Percentiles rank a stretch among this genome's conserved stretches.
These are phyloP conservation scores for Meloidogyne hapla DNA, from an alignment of 1,140 invertebrate genomes.

Conservation along the genomic window DNA sequence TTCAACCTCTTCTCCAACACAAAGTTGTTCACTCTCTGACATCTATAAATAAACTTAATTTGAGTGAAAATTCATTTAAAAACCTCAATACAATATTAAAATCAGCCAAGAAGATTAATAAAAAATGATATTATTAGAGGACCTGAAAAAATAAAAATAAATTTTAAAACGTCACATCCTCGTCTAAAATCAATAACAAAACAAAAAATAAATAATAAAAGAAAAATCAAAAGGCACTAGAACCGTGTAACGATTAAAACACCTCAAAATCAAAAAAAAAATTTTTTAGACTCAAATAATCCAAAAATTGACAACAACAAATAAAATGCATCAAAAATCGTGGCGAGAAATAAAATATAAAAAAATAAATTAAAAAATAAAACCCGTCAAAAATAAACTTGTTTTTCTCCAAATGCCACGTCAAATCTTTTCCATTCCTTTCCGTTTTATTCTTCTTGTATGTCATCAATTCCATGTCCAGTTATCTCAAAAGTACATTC, in stretches of 20 bases:
- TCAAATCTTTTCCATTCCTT: neutral
- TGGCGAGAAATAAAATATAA: neutral
- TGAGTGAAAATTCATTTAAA: too few species aligned
- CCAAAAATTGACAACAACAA: neutral
- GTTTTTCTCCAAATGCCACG: too few species aligned
- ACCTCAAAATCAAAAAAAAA: neutral
- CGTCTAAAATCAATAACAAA: neutral
- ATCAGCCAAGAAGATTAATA: too few species aligned
- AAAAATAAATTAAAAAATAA: neutral
- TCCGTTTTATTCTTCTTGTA: conserved; percentile 65
- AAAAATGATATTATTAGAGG: neutral
- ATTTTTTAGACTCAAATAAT: neutral
- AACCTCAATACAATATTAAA: too few species aligned
- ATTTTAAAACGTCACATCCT: too few species aligned
- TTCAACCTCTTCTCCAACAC: neutral
- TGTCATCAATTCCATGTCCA: conserved; percentile 90
- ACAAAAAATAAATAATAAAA: too few species aligned
- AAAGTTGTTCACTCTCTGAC: too few species aligned
- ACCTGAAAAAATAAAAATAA: neutral
- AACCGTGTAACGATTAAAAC: too few species aligned
- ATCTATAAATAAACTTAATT: neutral
- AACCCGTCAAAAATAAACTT: neutral
- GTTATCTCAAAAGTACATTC: conserved; percentile 97
- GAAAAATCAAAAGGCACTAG: too few species aligned
- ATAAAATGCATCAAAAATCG: neutral